Percentiles rank a stretch among this genome's conserved stretches.
phyloP scores from a whole-genome alignment of 2,797 vertebrate species.

The Myotis myotis region DNA sequence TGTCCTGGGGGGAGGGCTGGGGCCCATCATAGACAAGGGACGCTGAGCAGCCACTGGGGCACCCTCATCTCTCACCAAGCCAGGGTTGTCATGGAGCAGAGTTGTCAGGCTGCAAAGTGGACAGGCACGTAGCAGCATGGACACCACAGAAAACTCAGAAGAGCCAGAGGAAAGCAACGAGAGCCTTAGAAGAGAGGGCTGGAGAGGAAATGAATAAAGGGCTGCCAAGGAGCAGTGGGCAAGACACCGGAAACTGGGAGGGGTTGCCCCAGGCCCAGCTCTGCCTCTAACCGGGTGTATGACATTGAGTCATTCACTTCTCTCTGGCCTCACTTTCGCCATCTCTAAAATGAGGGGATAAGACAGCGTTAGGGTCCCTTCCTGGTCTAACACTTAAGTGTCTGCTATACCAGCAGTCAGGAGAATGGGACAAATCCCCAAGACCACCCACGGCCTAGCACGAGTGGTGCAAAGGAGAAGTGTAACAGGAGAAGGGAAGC shows the following conservation, averaged over 20 bases:
- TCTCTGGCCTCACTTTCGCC: not conserved
- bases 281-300: not conserved
- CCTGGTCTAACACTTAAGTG: not conserved
- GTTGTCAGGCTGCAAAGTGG: not conserved
- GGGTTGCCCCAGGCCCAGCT: not conserved
- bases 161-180: not conserved
- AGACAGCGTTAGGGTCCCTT: not conserved
- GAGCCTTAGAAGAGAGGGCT: not conserved
- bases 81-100: not conserved
- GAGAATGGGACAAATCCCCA: not conserved
- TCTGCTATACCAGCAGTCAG: not conserved
- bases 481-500: not conserved
- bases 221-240: not conserved
- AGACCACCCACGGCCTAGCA: not conserved
- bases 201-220: not conserved
- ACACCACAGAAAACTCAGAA: not conserved
- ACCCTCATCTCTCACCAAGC: not conserved
- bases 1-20: not conserved
- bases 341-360: not conserved
- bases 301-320: not conserved
- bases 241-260: accelerated
- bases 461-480: not conserved
- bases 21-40: not conserved
- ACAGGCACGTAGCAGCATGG: not conserved
- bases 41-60: not conserved